These are phyloP conservation scores for Athalia circularis DNA, from an alignment of 2,888 invertebrate genomes.

Conservation along the genomic window DNA sequence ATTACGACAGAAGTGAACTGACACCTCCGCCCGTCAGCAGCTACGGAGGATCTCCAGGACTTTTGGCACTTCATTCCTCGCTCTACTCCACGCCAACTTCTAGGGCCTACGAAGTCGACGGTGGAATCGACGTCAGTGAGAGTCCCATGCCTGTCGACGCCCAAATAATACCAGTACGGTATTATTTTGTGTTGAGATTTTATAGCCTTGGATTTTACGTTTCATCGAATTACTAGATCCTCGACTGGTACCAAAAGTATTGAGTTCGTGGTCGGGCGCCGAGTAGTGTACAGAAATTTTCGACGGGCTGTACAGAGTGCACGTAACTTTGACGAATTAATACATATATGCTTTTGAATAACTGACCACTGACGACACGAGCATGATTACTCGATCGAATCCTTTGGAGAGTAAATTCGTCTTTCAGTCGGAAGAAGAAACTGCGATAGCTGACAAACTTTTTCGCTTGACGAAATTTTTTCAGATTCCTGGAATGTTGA, in stretches of 20 bases:
- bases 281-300: slow-evolving; percentile 1
- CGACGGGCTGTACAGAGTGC: slow-evolving; percentile 22
- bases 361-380: slow-evolving; percentile 17
- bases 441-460: neutral
- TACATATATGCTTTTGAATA: slow-evolving; percentile 14
- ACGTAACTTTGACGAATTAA: slow-evolving; percentile 35
- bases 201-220: slow-evolving; percentile 14
- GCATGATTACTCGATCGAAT: slow-evolving; percentile 3
- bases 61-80: slow-evolving; percentile 71
- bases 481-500: slow-evolving; percentile 72
- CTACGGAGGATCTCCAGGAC: slow-evolving; percentile 70
- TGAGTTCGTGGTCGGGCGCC: neutral
- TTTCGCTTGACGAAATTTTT: neutral
- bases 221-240: neutral
- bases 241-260: slow-evolving; percentile 11
- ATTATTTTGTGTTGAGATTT: slow-evolving; percentile 4
- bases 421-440: neutral
- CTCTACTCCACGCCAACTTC: slow-evolving; percentile 69
- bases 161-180: slow-evolving; percentile 71
- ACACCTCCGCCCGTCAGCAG: slow-evolving; percentile 71
- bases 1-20: slow-evolving; percentile 73
- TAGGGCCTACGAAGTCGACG: slow-evolving; percentile 70
- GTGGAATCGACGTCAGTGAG: slow-evolving; percentile 70
- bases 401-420: too few relatives aligned
- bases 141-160: slow-evolving; percentile 71